phyloP scores from a whole-genome alignment of 2,113 vertebrate genomes.

The Lonchura striata region DNA sequence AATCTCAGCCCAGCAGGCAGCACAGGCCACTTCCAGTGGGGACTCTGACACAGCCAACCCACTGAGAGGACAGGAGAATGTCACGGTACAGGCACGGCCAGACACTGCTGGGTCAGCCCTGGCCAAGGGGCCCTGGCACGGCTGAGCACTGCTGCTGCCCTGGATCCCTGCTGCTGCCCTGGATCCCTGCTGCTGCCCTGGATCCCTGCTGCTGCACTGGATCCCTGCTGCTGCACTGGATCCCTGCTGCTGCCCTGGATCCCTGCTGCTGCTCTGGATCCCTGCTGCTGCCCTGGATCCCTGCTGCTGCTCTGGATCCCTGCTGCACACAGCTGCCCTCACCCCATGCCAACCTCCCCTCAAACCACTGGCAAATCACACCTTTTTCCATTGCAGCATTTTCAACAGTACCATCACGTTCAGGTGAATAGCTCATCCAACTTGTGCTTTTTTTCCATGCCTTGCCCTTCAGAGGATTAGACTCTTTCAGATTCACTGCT shows the following conservation, averaged over 20 bases:
- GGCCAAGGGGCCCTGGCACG: background rate
- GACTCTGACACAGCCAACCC: background rate
- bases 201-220: background rate
- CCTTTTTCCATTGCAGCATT: background rate
- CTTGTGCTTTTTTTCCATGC: background rate
- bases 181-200: background rate
- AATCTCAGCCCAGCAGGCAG: background rate
- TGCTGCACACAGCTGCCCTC: background rate
- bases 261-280: background rate
- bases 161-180: background rate
- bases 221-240: background rate
- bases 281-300: background rate
- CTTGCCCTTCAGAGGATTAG: background rate
- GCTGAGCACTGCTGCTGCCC: background rate
- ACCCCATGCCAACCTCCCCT: background rate
- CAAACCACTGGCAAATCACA: background rate
- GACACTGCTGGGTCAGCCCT: background rate
- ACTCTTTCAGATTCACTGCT: background rate
- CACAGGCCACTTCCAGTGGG: background rate
- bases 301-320: background rate
- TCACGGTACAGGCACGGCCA: accelerated
- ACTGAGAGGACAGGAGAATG: background rate
- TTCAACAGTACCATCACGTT: background rate
- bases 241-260: background rate
- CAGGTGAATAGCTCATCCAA: background rate